Evolutionary conservation across 2,113 vertebrate genomes (phyloP).

Genomic region (Scopus umbretta): DNA sequence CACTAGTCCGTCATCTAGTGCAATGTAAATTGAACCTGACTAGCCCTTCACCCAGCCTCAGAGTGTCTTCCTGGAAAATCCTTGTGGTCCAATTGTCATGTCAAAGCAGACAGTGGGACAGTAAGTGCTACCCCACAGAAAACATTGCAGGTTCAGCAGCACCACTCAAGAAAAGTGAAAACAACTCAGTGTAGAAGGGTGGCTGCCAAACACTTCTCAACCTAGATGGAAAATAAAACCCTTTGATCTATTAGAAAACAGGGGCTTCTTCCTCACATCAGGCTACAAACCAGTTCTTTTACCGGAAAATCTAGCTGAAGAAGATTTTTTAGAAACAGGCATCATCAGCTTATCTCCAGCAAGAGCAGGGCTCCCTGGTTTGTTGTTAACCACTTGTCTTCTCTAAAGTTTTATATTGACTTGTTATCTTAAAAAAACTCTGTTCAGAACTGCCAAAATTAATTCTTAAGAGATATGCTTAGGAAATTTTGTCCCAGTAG

Average conservation of each 20-base stretch:
- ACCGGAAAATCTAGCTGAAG: background rate
- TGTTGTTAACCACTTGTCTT: background rate
- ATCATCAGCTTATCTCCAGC: background rate
- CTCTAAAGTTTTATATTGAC: background rate
- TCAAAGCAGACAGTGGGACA: background rate
- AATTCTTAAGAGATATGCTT: conserved; percentile 36
- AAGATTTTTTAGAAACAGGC: background rate
- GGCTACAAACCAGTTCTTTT: background rate
- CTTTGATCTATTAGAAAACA: background rate
- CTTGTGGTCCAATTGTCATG: background rate
- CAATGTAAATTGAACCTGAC: background rate
- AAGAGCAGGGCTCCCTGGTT: background rate
- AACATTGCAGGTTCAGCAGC: background rate
- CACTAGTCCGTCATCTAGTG: background rate
- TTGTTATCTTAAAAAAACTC: background rate
- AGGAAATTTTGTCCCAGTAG: conserved; percentile 6
- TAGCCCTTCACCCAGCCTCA: background rate
- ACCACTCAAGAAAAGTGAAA: background rate
- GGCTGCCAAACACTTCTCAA: background rate
- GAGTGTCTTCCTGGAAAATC: background rate
- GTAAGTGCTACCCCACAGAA: background rate
- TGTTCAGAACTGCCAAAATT: background rate
- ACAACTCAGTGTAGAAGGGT: background rate
- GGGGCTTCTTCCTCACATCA: background rate
- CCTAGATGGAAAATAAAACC: background rate